Conservation (phyloP, 2,113 vertebrate species). For the Anarhynchus alexandrinus region DNA sequence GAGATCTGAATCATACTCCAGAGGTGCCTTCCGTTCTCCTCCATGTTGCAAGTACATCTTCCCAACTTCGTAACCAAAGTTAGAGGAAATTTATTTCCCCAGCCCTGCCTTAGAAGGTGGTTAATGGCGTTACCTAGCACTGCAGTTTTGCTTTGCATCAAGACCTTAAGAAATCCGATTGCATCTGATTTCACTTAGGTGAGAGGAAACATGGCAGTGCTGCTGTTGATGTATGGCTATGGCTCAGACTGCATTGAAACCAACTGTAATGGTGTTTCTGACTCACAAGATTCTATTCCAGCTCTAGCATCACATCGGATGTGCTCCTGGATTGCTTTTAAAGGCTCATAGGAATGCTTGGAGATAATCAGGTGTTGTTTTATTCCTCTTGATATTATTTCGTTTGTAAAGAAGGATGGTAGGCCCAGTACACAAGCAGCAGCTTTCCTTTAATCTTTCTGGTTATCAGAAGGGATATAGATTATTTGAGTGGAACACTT, state of each 20-base stretch:
- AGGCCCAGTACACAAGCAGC: background rate
- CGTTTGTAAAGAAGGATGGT: background rate
- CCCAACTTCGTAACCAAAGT: background rate
- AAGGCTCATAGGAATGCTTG: background rate
- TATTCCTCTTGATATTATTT: background rate
- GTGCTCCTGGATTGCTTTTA: background rate
- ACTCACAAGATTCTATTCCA: background rate
- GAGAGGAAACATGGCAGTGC: background rate
- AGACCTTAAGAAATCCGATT: background rate
- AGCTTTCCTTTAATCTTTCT: background rate
- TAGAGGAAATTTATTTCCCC: background rate
- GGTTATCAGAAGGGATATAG: background rate
- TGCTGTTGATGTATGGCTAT: background rate
- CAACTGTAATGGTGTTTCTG: background rate
- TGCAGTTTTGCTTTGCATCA: background rate
- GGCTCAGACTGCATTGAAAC: background rate
- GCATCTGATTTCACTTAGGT: background rate
- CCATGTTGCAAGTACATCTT: background rate
- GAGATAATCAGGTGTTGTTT: background rate
- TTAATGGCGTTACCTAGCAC: background rate
- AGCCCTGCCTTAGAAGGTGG: background rate
- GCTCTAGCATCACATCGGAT: background rate
- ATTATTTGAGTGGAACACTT: background rate
- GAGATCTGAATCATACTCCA: background rate
- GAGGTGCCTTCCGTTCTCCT: background rate